Percentiles rank a stretch among this genome's conserved stretches.
Evolutionary conservation across 2,113 vertebrate species (phyloP).

Genomic region (Balaeniceps rex): DNA sequence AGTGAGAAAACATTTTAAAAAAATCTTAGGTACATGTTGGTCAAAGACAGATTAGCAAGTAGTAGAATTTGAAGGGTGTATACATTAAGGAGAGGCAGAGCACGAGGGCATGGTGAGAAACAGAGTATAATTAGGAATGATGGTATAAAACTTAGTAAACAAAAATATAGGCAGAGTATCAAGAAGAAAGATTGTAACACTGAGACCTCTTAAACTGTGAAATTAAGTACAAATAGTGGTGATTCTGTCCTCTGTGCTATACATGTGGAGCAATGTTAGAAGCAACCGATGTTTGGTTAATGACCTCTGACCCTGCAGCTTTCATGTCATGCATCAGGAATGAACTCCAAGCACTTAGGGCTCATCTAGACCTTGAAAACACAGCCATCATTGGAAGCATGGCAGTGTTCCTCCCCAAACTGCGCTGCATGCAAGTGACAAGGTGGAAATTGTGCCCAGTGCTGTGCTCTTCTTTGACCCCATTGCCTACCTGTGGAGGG

Average conservation of each 20-base stretch:
- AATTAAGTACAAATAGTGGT: background rate
- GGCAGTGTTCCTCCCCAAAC: background rate
- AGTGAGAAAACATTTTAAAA: background rate
- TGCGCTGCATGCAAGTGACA: background rate
- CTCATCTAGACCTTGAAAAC: background rate
- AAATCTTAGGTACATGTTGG: background rate
- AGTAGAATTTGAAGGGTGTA: background rate
- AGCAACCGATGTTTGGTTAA: background rate
- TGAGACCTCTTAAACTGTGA: background rate
- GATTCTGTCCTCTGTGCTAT: background rate
- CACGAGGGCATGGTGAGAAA: background rate
- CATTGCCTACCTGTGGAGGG: background rate
- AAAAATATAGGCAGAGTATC: background rate
- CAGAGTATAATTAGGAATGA: background rate
- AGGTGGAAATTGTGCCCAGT: background rate
- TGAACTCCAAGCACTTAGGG: background rate
- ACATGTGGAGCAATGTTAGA: background rate
- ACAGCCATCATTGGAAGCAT: background rate
- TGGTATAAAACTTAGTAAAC: background rate
- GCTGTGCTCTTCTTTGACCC: background rate
- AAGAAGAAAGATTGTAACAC: background rate
- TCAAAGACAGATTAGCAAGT: background rate
- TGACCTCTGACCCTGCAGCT: background rate
- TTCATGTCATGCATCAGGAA: background rate
- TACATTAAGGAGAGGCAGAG: background rate